Base-by-base conservation (phyloP, 2,888 invertebrate genomes). In the Polyploca ridens region DNA sequence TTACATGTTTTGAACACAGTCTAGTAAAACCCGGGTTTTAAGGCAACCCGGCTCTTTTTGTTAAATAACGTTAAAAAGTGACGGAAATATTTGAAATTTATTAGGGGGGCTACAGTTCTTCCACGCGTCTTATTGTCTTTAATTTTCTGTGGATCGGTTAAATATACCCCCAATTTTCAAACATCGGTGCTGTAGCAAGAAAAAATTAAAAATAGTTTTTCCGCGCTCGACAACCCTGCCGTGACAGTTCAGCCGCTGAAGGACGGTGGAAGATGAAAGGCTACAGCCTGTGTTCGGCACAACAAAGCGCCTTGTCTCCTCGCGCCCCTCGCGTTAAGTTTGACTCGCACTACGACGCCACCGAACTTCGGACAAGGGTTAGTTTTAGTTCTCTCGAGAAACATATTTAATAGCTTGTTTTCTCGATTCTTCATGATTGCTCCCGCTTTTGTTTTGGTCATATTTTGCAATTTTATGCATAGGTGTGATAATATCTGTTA, bases 291-390 rank as follows among this genome's bases (percentile, higher is more conserved):
- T 82, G 83, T 85, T 83, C 86, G 87, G 86, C 85, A 84, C 88
- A 84, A 90, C 89, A 90, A 90, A 90, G 90, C 81, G 81, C 83
- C 86, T 88, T 90, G 89, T 90, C 85, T 88, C 83, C 80, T 82
- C 81, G 74, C 84, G 72, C 82, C 84, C 82, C 79, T 75, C 80
- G 81, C 78, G 85, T 74, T 78, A 82, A 80, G 73, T 78, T 80
- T 76, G 77, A 78, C 76, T 78, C 69, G 63, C 67, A 64, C 68
- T 63, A 64, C 66, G 54, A 54, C 46, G 38, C 58, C 60, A 64
- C 67, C 68, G 73, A 70, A 71, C 73, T 63, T 62, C 64, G 74
- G 74, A 71, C 74, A 73, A 72, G 72, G 71, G 71, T 44, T 66
- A 59, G 62, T 58, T 62, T 38, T 64, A 59, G 62, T 58, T 62